These are phyloP conservation scores for Perdita meconis DNA, from an alignment of 2,888 invertebrate genomes.

Conservation along the genomic window DNA sequence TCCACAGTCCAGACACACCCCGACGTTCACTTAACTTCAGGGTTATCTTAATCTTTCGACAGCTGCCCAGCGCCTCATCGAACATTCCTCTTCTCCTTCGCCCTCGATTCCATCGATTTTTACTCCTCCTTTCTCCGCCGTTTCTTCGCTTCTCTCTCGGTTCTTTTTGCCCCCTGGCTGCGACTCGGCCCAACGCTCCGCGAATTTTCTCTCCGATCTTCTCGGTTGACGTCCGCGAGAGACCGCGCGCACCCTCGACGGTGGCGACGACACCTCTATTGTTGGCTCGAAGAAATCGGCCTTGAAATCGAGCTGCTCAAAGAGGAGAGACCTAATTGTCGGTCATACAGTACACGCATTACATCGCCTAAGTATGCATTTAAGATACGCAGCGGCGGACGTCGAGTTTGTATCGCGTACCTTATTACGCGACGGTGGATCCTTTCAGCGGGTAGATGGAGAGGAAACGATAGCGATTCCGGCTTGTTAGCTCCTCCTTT, in stretches of 20 bases:
- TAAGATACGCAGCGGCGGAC: slow-evolving; percentile 64
- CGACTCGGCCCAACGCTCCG: background rate
- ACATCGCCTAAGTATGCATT: slow-evolving; percentile 66
- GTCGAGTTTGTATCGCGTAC: slow-evolving; percentile 64
- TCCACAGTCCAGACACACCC: slow-evolving; percentile 82
- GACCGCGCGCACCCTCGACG: slow-evolving; percentile 26
- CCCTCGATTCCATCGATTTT: slow-evolving; percentile 70
- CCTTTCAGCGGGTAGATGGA: slow-evolving; percentile 79
- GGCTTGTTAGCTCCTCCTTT: slow-evolving; percentile 82
- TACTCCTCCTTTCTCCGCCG: slow-evolving; percentile 47
- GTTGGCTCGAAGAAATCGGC: slow-evolving; percentile 44
- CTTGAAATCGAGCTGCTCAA: slow-evolving; percentile 57
- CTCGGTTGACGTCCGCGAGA: background rate
- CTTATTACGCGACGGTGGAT: slow-evolving; percentile 77
- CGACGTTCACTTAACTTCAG: slow-evolving; percentile 81
- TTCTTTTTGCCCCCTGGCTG: background rate
- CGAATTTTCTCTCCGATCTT: background rate
- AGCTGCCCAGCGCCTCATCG: slow-evolving; percentile 82
- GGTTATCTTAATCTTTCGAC: slow-evolving; percentile 84
- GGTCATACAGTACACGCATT: slow-evolving; percentile 68
- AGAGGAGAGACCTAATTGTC: slow-evolving; percentile 68
- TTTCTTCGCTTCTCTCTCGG: slow-evolving; percentile 35
- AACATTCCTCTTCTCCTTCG: slow-evolving; percentile 71
- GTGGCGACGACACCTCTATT: background rate
- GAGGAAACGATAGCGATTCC: slow-evolving; percentile 82